Conservation (phyloP, 2,113 vertebrate genomes). For the Megaceryle maxima region DNA sequence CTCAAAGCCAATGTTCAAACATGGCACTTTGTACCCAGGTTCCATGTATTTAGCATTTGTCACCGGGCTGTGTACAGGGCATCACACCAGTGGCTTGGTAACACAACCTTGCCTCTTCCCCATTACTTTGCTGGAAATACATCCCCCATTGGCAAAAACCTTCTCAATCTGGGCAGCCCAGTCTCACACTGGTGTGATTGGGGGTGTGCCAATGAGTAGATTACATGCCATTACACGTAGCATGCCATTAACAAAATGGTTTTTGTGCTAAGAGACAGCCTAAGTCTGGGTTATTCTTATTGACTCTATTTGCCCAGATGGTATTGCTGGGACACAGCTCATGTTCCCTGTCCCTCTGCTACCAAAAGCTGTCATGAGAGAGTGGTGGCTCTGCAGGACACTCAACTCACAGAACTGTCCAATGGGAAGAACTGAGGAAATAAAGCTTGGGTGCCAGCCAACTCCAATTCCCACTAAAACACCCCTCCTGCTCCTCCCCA, state of each 20-base stretch:
- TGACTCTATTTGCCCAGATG: not conserved
- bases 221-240: no score
- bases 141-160: fast-evolving
- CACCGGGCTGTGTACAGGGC: fast-evolving
- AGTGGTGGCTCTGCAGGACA: not conserved
- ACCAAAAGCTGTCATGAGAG: not conserved
- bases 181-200: not conserved
- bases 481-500: not conserved
- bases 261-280: not conserved
- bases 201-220: not conserved
- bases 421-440: not conserved
- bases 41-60: not conserved
- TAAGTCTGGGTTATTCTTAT: not conserved
- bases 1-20: not conserved
- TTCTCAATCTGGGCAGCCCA: not conserved
- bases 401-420: not conserved
- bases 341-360: not conserved
- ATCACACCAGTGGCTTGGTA: not conserved
- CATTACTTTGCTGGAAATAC: not conserved
- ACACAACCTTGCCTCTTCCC: not conserved
- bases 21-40: not conserved
- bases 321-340: fast-evolving
- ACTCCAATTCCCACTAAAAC: not conserved
- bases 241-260: fast-evolving
- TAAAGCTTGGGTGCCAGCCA: not conserved